phyloP scores from a whole-genome alignment of 2,113 vertebrate genomes.

The Martes martes region DNA sequence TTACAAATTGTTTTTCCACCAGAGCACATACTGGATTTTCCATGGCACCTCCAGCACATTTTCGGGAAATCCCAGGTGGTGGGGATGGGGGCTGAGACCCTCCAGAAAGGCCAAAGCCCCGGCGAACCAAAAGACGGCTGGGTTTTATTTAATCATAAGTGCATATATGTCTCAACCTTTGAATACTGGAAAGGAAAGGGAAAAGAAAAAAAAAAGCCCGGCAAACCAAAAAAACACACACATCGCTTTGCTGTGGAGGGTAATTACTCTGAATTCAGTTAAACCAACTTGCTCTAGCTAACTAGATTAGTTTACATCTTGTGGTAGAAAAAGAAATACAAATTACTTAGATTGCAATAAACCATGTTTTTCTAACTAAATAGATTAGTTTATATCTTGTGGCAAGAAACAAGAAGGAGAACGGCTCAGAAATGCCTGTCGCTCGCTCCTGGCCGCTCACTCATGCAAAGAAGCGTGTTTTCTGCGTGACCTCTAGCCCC shows the following conservation, averaged over 20 bases:
- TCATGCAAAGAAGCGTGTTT: conserved; percentile 29
- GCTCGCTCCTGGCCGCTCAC: conserved; percentile 28
- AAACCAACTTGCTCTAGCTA: conserved; percentile 78
- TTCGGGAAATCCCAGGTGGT: conserved; percentile 74
- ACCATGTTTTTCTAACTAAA: conserved; percentile 82
- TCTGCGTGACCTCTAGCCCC: conserved; percentile 48
- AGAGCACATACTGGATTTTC: conserved; percentile 75
- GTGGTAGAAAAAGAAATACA: conserved; percentile 81
- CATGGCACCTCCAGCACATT: conserved; percentile 73
- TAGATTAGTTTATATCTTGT: conserved; percentile 79
- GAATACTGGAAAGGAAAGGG: conserved; percentile 19
- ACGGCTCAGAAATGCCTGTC: conserved; percentile 2
- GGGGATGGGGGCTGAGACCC: conserved; percentile 54
- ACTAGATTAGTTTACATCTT: conserved; percentile 82
- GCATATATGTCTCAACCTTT: conserved; percentile 52
- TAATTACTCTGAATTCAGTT: conserved; percentile 75
- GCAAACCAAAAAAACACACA: conserved; percentile 67
- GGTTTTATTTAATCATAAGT: conserved; percentile 73
- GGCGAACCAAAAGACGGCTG: conserved; percentile 45
- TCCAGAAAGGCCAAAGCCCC: conserved; percentile 59
- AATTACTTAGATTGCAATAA: conserved; percentile 80
- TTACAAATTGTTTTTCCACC: conserved; percentile 83
- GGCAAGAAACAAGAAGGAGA: conserved; percentile 50
- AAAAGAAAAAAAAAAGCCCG: background rate
- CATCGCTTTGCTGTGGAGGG: conserved; percentile 70